Conservation (phyloP, 2,797 vertebrate species). For the Manis pentadactyla region DNA sequence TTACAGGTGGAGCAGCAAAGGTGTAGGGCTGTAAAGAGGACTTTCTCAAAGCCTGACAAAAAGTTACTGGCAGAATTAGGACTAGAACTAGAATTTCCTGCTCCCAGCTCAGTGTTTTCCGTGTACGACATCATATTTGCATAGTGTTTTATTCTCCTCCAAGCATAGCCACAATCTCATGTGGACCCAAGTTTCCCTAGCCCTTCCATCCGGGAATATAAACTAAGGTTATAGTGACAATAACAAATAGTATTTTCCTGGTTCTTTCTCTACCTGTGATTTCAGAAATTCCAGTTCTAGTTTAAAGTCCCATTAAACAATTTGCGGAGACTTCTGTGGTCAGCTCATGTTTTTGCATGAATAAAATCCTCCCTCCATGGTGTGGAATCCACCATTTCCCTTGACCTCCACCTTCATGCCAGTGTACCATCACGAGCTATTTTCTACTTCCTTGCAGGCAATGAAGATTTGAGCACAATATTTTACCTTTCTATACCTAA, state of each 20-base stretch:
- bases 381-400: not conserved
- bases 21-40: not conserved
- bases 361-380: not conserved
- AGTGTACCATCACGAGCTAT: not conserved
- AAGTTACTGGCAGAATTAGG: conserved; percentile 52
- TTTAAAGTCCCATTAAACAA: not conserved
- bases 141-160: conserved; percentile 31
- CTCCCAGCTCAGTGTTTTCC: conserved; percentile 20
- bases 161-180: not conserved
- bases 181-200: not conserved
- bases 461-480: not conserved
- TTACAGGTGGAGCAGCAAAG: not conserved
- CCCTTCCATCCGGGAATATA: not conserved
- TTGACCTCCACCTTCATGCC: not conserved
- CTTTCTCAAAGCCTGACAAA: conserved; percentile 1
- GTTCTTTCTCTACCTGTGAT: conserved; percentile 29
- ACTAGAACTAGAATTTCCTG: conserved; percentile 26
- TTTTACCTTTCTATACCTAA: not conserved
- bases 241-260: conserved; percentile 43
- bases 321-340: not conserved
- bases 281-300: conserved; percentile 42
- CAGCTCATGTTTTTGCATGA: not conserved
- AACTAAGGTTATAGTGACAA: conserved; percentile 43
- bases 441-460: not conserved
- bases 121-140: not conserved